phyloP scores from a whole-genome alignment of 2,797 vertebrate species.

The Tadarida brasiliensis region DNA sequence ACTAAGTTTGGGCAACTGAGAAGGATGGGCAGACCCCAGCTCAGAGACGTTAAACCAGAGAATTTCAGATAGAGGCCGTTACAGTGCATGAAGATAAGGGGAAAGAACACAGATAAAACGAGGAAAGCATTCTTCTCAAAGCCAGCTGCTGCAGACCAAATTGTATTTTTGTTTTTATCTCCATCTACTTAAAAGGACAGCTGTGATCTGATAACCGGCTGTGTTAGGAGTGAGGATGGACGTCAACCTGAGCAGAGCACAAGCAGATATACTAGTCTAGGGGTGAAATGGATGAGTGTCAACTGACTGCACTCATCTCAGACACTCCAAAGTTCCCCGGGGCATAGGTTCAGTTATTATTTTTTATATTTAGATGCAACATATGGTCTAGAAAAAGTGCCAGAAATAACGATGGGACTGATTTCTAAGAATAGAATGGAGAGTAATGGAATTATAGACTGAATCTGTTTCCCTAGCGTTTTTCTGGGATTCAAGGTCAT shows the following conservation, averaged over 20 bases:
- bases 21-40: background rate
- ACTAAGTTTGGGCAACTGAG: background rate
- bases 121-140: background rate
- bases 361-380: constrained; percentile 34
- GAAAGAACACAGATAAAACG: background rate
- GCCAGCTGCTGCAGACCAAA: background rate
- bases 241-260: background rate
- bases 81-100: background rate
- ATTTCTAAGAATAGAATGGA: constrained; percentile 26
- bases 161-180: background rate
- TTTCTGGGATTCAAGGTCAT: constrained; percentile 59
- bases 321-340: background rate
- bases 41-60: background rate
- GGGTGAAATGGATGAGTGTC: background rate
- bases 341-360: background rate
- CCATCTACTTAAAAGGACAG: background rate
- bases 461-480: background rate
- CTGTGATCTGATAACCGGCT: constrained; percentile 46
- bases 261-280: background rate
- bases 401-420: constrained; percentile 31
- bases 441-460: background rate
- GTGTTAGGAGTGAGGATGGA: background rate
- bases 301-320: background rate
- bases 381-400: constrained; percentile 19
- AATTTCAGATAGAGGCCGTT: background rate